phyloP scores from a whole-genome alignment of 2,113 vertebrate species.

The Poecilia latipinna region DNA sequence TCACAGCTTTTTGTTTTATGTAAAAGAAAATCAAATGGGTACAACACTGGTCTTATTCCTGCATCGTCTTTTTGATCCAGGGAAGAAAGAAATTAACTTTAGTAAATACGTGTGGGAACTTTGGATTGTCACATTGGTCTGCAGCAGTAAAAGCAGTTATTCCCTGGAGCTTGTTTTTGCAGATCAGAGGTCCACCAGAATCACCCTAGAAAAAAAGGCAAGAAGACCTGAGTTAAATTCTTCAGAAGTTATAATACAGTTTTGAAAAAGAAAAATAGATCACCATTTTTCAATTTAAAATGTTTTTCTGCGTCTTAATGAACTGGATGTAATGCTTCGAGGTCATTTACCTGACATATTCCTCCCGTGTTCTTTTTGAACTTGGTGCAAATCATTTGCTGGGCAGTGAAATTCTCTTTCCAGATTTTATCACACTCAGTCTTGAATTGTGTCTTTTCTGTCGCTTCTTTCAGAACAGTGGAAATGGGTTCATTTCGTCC shows the following conservation, averaged over 20 bases:
- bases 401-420: background rate
- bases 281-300: background rate
- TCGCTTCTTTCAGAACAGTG: constrained; percentile 58
- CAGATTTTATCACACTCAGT: constrained; percentile 40
- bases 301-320: background rate
- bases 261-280: background rate
- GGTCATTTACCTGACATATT: constrained; percentile 62
- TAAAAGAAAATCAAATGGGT: background rate
- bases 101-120: constrained; percentile 61
- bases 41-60: background rate
- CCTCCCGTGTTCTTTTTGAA: constrained; percentile 40
- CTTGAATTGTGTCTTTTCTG: constrained; percentile 18
- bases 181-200: constrained; percentile 72
- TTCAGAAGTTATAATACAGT: background rate
- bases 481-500: fast-evolving
- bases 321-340: background rate
- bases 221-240: background rate
- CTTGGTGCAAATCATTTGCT: constrained; percentile 67
- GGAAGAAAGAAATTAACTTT: constrained; percentile 54
- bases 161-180: constrained; percentile 41
- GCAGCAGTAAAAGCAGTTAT: background rate
- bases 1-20: background rate
- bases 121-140: constrained; percentile 13
- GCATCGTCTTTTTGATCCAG: constrained; percentile 63
- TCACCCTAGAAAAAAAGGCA: constrained; percentile 57